Percentiles rank a stretch among this genome's conserved stretches.
phyloP scores from a whole-genome alignment of 2,888 invertebrate genomes.

The Drosophila macrothrix region DNA sequence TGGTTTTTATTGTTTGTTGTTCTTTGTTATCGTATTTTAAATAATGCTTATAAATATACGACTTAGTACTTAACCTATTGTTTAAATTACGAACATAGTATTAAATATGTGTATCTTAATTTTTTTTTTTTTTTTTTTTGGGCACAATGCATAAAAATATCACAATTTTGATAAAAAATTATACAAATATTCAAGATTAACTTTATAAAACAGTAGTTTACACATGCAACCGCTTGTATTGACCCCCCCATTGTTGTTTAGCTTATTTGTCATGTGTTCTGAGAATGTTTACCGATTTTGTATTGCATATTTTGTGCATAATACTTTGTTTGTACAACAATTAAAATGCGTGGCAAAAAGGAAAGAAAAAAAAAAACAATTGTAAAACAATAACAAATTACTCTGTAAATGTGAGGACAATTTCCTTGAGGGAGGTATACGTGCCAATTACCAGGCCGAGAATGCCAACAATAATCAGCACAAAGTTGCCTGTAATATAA shows the following conservation, averaged over 20 bases:
- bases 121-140: slow-evolving; percentile 56
- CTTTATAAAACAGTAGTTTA: slow-evolving; percentile 46
- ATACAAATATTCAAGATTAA: slow-evolving; percentile 58
- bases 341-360: slow-evolving; percentile 59
- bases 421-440: slow-evolving; percentile 88
- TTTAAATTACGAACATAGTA: slow-evolving; percentile 54
- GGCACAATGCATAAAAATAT: slow-evolving; percentile 78
- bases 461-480: slow-evolving; percentile 88
- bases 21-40: slow-evolving; percentile 59
- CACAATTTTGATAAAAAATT: slow-evolving; percentile 70
- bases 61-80: slow-evolving; percentile 60
- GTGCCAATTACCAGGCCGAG: slow-evolving; percentile 90
- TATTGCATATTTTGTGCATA: slow-evolving; percentile 57
- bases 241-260: slow-evolving; percentile 6
- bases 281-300: slow-evolving; percentile 55
- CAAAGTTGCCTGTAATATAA: slow-evolving; percentile 84
- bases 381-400: slow-evolving; percentile 44
- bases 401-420: slow-evolving; percentile 86
- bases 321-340: slow-evolving; percentile 67
- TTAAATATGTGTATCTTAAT: slow-evolving; percentile 44
- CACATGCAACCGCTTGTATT: slow-evolving; percentile 24
- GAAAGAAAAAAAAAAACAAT: slow-evolving; percentile 28
- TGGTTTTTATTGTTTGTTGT: slow-evolving; percentile 59
- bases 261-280: slow-evolving; percentile 44
- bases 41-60: slow-evolving; percentile 65